These are phyloP conservation scores for Melanotaenia nigrans DNA, from an alignment of 2,797 vertebrate species.

Conservation along the genomic window DNA sequence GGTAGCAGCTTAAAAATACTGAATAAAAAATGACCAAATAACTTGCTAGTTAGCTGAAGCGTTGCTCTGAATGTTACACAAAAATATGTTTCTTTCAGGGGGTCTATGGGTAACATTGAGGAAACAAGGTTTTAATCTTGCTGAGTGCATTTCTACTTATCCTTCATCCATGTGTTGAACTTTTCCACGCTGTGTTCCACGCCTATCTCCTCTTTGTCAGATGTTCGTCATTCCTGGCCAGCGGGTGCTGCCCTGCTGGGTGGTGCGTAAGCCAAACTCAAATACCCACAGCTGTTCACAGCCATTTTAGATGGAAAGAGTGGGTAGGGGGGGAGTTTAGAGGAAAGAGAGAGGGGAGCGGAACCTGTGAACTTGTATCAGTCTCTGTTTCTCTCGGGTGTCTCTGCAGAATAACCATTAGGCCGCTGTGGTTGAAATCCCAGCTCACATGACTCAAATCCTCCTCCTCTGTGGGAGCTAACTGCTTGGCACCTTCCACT, in stretches of 20 bases:
- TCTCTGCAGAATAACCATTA: conserved; percentile 63
- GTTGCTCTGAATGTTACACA: not conserved
- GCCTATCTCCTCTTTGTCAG: conserved; percentile 57
- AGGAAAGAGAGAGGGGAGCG: conserved; percentile 29
- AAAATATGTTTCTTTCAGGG: not conserved
- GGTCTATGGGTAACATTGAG: not conserved
- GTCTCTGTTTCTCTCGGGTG: conserved; percentile 26
- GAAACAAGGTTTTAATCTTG: conserved; percentile 6
- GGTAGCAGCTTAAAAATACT: not conserved
- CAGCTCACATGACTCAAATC: conserved; percentile 66
- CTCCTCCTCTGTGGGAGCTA: conserved; percentile 50
- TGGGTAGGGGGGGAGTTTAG: conserved; percentile 12
- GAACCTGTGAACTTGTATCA: conserved; percentile 39
- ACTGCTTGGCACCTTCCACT: conserved; percentile 60
- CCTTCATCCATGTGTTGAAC: conserved; percentile 40
- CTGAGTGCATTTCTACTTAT: conserved; percentile 26
- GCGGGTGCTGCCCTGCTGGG: conserved; percentile 49
- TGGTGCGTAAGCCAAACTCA: conserved; percentile 41
- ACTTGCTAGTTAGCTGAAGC: not conserved
- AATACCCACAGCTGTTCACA: conserved; percentile 73
- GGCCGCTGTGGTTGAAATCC: conserved; percentile 44
- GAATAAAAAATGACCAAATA: not conserved
- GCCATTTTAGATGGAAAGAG: conserved; percentile 47
- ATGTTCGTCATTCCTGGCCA: conserved; percentile 67
- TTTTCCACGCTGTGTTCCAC: conserved; percentile 38